Conservation (phyloP, 2,888 invertebrate species). For the Epistrophe eligans region DNA sequence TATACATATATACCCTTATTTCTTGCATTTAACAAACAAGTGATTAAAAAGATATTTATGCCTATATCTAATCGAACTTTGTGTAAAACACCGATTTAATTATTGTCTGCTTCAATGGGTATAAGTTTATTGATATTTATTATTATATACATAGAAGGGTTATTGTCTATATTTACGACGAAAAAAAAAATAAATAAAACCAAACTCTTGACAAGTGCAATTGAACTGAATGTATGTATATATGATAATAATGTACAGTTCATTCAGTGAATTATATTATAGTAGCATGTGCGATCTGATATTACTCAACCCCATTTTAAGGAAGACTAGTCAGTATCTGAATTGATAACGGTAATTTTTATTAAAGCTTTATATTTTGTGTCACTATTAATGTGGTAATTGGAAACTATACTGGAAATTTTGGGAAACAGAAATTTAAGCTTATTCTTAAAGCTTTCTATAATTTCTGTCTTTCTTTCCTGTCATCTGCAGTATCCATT, state of each 20-base stretch:
- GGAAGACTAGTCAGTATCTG: too few relatives aligned
- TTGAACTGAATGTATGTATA: neutral
- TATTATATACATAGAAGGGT: neutral
- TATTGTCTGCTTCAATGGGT: neutral
- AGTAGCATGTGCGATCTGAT: neutral
- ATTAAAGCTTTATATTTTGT: too few relatives aligned
- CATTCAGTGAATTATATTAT: slow-evolving; percentile 5
- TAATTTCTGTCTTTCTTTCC: too few relatives aligned
- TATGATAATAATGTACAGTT: neutral
- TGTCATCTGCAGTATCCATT: too few relatives aligned
- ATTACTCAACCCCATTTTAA: too few relatives aligned
- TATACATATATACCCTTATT: neutral
- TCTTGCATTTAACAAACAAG: neutral
- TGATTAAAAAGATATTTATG: slow-evolving; percentile 22
- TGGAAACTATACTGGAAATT: too few relatives aligned
- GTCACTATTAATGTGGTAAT: too few relatives aligned
- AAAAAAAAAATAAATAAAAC: neutral
- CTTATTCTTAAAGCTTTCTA: too few relatives aligned
- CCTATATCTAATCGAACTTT: neutral
- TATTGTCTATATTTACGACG: neutral
- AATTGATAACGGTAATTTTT: too few relatives aligned
- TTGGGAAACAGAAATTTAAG: too few relatives aligned
- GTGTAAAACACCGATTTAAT: slow-evolving; percentile 17
- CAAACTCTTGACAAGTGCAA: neutral
- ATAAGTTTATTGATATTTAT: slow-evolving; percentile 3